Conservation (phyloP, 2,113 vertebrate genomes). For the Phylloscopus trochiloides region DNA sequence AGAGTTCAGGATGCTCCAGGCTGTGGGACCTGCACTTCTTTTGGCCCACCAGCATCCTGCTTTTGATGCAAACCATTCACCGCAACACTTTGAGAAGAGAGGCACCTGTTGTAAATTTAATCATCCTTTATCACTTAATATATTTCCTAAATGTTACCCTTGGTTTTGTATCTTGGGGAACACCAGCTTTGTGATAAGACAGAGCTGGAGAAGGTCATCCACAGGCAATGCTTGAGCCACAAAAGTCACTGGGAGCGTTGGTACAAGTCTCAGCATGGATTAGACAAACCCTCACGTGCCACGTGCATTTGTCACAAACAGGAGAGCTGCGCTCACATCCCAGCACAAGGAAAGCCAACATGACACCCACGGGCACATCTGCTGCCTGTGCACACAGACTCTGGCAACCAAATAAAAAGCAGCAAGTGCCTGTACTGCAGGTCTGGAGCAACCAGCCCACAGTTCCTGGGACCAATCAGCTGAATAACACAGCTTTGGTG, state of each 20-base stretch:
- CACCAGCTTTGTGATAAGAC: neutral
- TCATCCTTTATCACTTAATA: neutral
- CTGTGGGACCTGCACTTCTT: neutral
- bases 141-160: neutral
- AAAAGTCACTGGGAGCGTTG: rapidly evolving
- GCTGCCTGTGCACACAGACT: rapidly evolving
- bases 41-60: neutral
- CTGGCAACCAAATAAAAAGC: neutral
- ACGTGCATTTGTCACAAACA: neutral
- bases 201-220: neutral
- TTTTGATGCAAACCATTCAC: neutral
- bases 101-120: neutral
- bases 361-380: neutral
- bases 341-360: neutral
- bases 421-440: neutral
- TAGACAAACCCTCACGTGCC: neutral
- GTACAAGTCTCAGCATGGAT: neutral
- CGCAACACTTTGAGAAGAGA: neutral
- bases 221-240: neutral
- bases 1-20: neutral
- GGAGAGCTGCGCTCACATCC: neutral
- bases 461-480: neutral
- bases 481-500: rapidly evolving
- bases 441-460: neutral
- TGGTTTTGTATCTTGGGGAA: neutral